Conservation (phyloP, 1,140 invertebrate species). For the Druon quercuslanigerum region DNA sequence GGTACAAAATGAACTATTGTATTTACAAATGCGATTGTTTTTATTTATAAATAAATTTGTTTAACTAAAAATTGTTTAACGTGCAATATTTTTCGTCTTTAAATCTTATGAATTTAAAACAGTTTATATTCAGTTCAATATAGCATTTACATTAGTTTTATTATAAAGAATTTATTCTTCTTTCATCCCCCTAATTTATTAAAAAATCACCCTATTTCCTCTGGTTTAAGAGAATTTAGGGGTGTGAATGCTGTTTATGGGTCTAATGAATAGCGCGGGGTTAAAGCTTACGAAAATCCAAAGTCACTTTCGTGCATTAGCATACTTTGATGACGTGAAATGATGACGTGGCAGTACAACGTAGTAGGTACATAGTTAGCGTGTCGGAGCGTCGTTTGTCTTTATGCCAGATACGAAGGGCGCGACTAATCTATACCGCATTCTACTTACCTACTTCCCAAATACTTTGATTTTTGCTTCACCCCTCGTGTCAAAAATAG, state of each 20-base stretch:
- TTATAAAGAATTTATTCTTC: no score
- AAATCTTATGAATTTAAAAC: no score
- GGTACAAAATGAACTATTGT: no score
- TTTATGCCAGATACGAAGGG: conserved; percentile 52
- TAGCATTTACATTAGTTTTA: no score
- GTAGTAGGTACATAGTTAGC: conserved; percentile 42
- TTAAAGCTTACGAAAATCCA: not conserved
- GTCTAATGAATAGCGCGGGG: not conserved
- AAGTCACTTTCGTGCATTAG: conserved; percentile 44
- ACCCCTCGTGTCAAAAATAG: not conserved
- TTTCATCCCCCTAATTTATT: no score
- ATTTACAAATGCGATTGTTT: no score
- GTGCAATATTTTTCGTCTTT: no score
- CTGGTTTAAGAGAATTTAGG: no score
- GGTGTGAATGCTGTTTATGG: not conserved
- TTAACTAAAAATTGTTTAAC: no score
- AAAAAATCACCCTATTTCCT: no score
- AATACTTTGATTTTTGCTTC: conserved; percentile 5
- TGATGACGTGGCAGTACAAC: conserved; percentile 46
- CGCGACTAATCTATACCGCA: conserved; percentile 55
- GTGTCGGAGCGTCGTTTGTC: conserved; percentile 53
- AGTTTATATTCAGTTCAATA: no score
- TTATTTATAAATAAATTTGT: no score
- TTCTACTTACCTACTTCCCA: conserved; percentile 52
- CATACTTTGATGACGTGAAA: conserved; percentile 39